Percentiles rank a stretch among this genome's conserved stretches.
phyloP scores from a whole-genome alignment of 2,888 invertebrate species.

The Drosophila tanythrix region DNA sequence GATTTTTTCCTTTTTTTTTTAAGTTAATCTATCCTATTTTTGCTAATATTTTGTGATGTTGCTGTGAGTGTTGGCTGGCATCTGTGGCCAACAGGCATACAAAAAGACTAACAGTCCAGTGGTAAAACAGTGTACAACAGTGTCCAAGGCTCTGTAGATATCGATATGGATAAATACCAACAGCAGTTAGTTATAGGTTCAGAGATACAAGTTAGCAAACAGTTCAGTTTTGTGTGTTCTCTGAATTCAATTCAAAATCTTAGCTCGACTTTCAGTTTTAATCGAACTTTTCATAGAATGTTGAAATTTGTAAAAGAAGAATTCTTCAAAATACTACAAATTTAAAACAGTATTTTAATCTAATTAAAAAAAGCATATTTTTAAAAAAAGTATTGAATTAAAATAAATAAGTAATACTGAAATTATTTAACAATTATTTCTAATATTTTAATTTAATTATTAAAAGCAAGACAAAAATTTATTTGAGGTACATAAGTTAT shows the following conservation, averaged over 20 bases:
- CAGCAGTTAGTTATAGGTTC: conserved; percentile 31
- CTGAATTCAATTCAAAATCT: background rate
- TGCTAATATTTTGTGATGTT: background rate
- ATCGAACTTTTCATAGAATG: background rate
- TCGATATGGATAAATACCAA: conserved; percentile 3
- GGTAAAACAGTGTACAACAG: conserved; percentile 24
- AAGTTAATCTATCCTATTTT: background rate
- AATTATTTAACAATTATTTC: background rate
- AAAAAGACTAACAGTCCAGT: conserved; percentile 28
- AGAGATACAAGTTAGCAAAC: conserved; percentile 15
- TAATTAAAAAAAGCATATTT: background rate
- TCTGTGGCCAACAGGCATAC: background rate
- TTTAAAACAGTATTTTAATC: background rate
- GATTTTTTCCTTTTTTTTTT: background rate
- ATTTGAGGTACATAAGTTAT: background rate
- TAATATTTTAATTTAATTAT: background rate
- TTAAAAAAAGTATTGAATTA: too few species aligned
- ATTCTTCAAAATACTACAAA: background rate
- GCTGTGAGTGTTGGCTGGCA: background rate
- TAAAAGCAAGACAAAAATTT: too few species aligned
- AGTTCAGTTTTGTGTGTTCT: background rate
- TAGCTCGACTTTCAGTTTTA: background rate
- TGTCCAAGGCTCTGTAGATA: conserved; percentile 1
- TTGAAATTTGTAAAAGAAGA: background rate
- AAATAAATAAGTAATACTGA: too few species aligned